Base-by-base conservation (phyloP, 2,888 invertebrate genomes). In the Nomada goodeniana region DNA sequence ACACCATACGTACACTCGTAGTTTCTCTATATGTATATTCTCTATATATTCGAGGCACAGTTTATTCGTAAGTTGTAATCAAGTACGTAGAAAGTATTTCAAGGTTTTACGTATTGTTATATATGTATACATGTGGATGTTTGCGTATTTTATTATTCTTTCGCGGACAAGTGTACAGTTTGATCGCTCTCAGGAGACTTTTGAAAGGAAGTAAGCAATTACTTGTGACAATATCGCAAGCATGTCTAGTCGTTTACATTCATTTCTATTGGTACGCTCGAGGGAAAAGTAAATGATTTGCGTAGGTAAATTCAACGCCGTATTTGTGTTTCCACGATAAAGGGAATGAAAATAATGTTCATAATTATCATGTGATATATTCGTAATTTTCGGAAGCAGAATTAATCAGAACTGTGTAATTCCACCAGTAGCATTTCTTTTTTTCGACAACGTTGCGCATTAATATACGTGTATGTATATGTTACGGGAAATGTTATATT, bases 231-330 rank as follows among this genome's bases (percentile, higher is more conserved):
- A 74, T 71, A 70, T 64, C 88, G 78, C 86, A 78, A 83, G 80
- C 76, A 80, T 69, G 88, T 87, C 87, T 87, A 87, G 87, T 87
- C 87, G 89, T 88, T 87, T 87, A 82, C 60, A 80, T 82, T 77
- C 77, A 59, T 87, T 80, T 86, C 82, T 67, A 80, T 70, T 64
- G 79, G 70, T 76, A 77, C 78, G 73, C 44, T 60, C 75, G 71
- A 64, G 59, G 44, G 61, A 55, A 42, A 63, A 59, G 59, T 59
- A 76, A 79, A 73, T 70, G 65, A 84, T 84, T 72, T 65, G 74
- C 44, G 70, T 78, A 73, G 72, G n/a, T 69, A 69, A 77, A 86
- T 57, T 68, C 63, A 81, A 76, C 50, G 44, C 71, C 77, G 76
- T 83, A 36, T 84, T 80, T 82, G 76, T 76, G 78, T 88, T 72